These are phyloP conservation scores for Nomada lathburiana DNA, from an alignment of 2,888 invertebrate species.

Conservation along the genomic window DNA sequence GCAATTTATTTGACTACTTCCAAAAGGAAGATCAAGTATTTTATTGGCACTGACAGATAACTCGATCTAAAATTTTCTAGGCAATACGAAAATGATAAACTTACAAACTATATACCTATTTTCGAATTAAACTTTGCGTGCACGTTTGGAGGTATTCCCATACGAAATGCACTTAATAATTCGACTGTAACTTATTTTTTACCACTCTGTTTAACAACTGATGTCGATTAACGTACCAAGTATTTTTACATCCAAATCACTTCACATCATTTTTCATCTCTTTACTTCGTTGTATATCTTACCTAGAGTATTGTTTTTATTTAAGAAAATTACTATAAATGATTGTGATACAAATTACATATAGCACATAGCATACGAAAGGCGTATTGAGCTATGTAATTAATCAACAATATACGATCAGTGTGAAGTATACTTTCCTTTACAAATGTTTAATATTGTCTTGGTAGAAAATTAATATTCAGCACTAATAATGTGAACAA, in stretches of 20 bases:
- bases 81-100: slow-evolving; percentile 39
- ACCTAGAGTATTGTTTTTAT: slow-evolving; percentile 74
- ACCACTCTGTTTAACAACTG: slow-evolving; percentile 45
- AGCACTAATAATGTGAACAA: slow-evolving; percentile 42
- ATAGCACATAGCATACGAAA: slow-evolving; percentile 45
- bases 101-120: slow-evolving; percentile 57
- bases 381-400: slow-evolving; percentile 38
- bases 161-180: slow-evolving; percentile 59
- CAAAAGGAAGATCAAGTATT: slow-evolving; percentile 49
- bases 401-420: slow-evolving; percentile 47
- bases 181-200: slow-evolving; percentile 54
- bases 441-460: slow-evolving; percentile 51
- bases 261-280: slow-evolving; percentile 53
- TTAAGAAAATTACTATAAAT: slow-evolving; percentile 65
- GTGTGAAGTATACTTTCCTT: slow-evolving; percentile 56
- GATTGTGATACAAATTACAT: slow-evolving; percentile 73
- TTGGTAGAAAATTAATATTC: slow-evolving; percentile 48
- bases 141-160: slow-evolving; percentile 32
- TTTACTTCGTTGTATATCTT: slow-evolving; percentile 68
- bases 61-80: slow-evolving; percentile 44
- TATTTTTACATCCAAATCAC: slow-evolving; percentile 69
- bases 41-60: slow-evolving; percentile 63
- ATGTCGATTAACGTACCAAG: slow-evolving; percentile 56
- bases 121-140: slow-evolving; percentile 61
- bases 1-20: slow-evolving; percentile 58